Conservation (phyloP, 2,888 invertebrate species). For the Anticlea derivata region DNA sequence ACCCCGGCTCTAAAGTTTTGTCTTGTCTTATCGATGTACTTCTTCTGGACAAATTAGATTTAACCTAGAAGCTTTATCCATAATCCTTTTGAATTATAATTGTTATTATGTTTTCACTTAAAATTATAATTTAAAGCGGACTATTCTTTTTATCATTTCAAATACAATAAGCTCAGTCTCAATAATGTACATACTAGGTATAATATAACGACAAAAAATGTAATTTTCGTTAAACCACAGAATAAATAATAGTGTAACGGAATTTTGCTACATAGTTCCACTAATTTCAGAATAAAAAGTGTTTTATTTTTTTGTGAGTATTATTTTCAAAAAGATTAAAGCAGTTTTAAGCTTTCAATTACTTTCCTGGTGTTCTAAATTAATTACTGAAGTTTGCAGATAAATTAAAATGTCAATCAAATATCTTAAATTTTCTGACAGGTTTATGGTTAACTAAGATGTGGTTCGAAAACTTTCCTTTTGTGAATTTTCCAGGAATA, state of each 20-base stretch:
- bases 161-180: too few species aligned
- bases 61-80: conserved; percentile 18
- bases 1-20: conserved; percentile 32
- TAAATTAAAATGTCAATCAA: conserved; percentile 3
- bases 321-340: too few species aligned
- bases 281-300: too few species aligned
- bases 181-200: too few species aligned
- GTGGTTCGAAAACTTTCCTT: conserved; percentile 5
- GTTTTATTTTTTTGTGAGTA: too few species aligned
- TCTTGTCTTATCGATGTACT: conserved; percentile 34
- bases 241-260: too few species aligned
- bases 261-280: too few species aligned
- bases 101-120: conserved; percentile 3
- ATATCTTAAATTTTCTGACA: neutral
- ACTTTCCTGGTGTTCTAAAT: neutral
- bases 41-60: conserved; percentile 35
- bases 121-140: neutral
- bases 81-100: conserved; percentile 18
- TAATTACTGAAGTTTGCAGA: neutral
- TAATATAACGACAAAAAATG: too few species aligned
- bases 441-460: conserved; percentile 9
- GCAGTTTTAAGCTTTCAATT: neutral
- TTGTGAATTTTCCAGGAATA: neutral
- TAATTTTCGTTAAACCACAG: too few species aligned
- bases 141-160: too few species aligned